Conservation (phyloP, 2,797 vertebrate species). For the Sandelia bainsii region DNA sequence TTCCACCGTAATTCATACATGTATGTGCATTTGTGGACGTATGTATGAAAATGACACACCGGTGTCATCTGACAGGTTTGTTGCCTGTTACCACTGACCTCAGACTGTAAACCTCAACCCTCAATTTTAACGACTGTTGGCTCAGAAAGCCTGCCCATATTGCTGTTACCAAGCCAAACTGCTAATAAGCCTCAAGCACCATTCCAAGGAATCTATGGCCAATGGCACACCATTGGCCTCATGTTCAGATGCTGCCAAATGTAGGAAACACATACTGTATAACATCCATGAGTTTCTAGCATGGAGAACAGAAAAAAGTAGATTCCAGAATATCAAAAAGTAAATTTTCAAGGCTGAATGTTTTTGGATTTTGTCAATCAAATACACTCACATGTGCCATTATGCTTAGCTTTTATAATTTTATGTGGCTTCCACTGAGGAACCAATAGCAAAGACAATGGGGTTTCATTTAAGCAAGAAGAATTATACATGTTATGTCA, state of each 20-base stretch:
- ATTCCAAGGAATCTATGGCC: conserved; percentile 45
- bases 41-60: conserved; percentile 45
- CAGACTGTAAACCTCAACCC: conserved; percentile 57
- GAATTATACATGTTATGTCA: conserved; percentile 39
- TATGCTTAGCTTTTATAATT: conserved; percentile 10
- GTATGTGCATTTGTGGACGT: conserved; percentile 19
- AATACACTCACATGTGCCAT: not conserved
- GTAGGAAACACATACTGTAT: conserved; percentile 1
- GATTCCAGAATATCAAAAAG: conserved; percentile 26
- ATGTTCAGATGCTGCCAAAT: conserved; percentile 31
- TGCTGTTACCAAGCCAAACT: conserved; percentile 60
- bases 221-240: conserved; percentile 31
- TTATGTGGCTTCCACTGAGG: conserved; percentile 2
- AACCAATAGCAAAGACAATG: conserved; percentile 44
- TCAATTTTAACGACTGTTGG: conserved; percentile 59
- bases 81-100: conserved; percentile 62
- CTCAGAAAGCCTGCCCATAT: conserved; percentile 56
- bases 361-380: conserved; percentile 16
- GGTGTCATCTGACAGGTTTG: conserved; percentile 51
- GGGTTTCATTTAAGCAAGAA: conserved; percentile 24
- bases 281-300: conserved; percentile 23
- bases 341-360: not conserved
- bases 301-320: conserved; percentile 1
- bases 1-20: conserved; percentile 58
- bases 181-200: conserved; percentile 60